Evolutionary conservation across 2,113 vertebrate species (phyloP).

Genomic region (Echinops telfairi): DNA sequence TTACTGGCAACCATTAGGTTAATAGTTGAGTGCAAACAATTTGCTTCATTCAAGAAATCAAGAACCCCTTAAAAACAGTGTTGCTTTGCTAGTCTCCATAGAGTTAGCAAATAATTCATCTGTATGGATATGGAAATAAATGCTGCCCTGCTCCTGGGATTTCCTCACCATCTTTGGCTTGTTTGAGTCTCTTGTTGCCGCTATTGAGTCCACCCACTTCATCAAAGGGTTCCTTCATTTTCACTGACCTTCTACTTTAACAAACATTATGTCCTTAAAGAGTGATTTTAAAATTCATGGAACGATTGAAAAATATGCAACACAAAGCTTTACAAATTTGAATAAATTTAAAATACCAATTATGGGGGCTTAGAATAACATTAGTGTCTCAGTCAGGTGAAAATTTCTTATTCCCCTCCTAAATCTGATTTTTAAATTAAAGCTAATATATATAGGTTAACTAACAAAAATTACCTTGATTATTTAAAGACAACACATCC

Average conservation of each 20-base stretch:
- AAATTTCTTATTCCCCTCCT: neutral
- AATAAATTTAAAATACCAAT: neutral
- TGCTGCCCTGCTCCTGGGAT: neutral
- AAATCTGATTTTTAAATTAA: constrained; percentile 27
- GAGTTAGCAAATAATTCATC: too few species aligned
- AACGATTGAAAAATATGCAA: neutral
- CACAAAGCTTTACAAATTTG: neutral
- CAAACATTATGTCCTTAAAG: neutral
- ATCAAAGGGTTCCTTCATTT: neutral
- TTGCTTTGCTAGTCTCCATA: too few species aligned
- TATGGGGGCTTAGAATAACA: neutral
- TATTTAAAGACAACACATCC: neutral
- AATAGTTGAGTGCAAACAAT: neutral
- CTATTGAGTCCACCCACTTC: neutral
- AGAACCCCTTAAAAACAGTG: neutral
- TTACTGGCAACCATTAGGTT: neutral
- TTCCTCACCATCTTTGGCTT: neutral
- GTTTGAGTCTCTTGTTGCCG: neutral
- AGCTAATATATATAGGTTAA: neutral
- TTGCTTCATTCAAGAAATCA: neutral
- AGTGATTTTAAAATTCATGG: neutral
- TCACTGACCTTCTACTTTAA: neutral
- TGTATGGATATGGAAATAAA: too few species aligned
- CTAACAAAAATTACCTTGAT: neutral
- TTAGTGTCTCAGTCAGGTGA: neutral